Evolutionary conservation across 1,140 invertebrate genomes (phyloP), one percentile per base, ranked within the genome.

Genomic region (Dendroctonus valens): DNA sequence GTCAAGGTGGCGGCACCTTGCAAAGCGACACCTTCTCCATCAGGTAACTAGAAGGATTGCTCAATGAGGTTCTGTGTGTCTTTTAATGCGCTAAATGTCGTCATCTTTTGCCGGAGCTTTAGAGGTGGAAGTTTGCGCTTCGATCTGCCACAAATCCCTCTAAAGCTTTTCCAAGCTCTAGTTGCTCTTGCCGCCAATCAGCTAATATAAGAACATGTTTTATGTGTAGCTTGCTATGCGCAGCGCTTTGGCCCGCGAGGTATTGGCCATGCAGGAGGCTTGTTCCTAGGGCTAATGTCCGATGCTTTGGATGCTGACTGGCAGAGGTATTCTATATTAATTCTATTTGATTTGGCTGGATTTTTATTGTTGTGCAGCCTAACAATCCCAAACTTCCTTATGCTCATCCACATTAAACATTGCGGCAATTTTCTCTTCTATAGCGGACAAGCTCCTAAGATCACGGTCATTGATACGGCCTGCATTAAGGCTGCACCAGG

Each of bases 221-320:
- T 79, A 76, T 79, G 72, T 80, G 74, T 83, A 89, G 87, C 86
- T 80, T 90, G 88, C 83, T 89, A 90, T 83, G 84, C 87, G 73
- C 87, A 89, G 81, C 89, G 88, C 79, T 94, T 86, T 83, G 93
- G 93, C 70, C 92, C 92, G 67, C 90, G 93, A 80, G 93, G 93
- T 69, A 89, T 94, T 80, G 93, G 93, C 73, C 94, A 93, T 80
- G 89, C 91, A 55, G 85, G 89, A 71, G 91, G 91, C 72, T 90
- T 89, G 69, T 83, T 85, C 73, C 80, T 87, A 73, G 86, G 86
- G 67, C 81, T 88, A 72, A 86, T 85, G 80, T 87, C 84, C 76
- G 87, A 88, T 82, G 83, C 86, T 78, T 84, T 79, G 80, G 85
- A 86, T 77, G 63, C 78, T 77, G 85, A 87, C 74, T 84, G 83